Percentiles rank a stretch among this genome's conserved stretches.
These are phyloP conservation scores for Eremophila alpestris DNA, from an alignment of 2,797 vertebrate species.

Conservation along the genomic window DNA sequence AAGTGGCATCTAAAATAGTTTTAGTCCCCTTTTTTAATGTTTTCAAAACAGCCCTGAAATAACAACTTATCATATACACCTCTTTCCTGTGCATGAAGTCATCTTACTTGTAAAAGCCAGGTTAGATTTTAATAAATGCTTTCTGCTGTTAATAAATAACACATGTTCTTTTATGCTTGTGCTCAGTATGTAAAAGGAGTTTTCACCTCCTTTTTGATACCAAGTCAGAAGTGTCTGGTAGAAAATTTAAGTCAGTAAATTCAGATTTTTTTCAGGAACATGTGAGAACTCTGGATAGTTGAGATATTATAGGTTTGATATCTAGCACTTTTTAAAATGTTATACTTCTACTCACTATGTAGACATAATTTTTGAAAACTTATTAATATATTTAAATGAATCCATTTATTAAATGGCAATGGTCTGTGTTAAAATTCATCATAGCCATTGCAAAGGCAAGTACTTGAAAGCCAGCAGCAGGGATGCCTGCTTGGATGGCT, in stretches of 20 bases:
- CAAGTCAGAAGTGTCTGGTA: background rate
- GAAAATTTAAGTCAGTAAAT: background rate
- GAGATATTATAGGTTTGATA: background rate
- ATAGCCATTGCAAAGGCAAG: background rate
- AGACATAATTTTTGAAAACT: background rate
- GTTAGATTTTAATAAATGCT: constrained; percentile 22
- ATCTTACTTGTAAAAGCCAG: constrained; percentile 38
- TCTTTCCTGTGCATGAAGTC: constrained; percentile 34
- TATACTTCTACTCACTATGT: background rate
- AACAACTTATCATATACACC: background rate
- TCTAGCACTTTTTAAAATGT: background rate
- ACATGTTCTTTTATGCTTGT: background rate
- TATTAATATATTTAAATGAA: background rate
- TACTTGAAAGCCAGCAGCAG: background rate
- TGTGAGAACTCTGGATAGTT: background rate
- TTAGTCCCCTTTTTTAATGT: background rate
- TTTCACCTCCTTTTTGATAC: background rate
- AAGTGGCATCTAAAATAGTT: background rate
- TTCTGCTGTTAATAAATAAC: constrained; percentile 29
- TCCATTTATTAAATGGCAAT: background rate
- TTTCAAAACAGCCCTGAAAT: constrained; percentile 31
- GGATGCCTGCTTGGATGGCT: background rate
- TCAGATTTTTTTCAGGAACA: background rate
- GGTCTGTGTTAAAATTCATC: background rate
- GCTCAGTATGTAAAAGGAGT: background rate